These are phyloP conservation scores for Agrotis clavis DNA, from an alignment of 2,888 invertebrate genomes.

Conservation along the genomic window DNA sequence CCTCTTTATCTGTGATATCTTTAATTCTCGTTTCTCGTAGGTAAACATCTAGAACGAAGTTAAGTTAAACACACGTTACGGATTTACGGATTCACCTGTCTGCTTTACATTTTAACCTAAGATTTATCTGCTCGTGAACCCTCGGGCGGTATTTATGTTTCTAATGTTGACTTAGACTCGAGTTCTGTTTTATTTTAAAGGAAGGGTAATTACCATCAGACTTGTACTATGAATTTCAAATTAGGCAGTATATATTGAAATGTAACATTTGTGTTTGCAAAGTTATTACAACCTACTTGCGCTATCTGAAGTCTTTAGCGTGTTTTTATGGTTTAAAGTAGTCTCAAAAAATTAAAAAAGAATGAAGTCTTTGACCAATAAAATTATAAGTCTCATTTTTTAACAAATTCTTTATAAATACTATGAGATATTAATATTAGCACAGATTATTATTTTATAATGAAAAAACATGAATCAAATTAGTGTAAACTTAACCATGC, in stretches of 20 bases:
- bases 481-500: no score
- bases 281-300: neutral
- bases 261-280: slow-evolving; percentile 21
- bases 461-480: neutral
- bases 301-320: neutral
- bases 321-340: neutral
- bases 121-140: slow-evolving; percentile 35
- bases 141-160: slow-evolving; percentile 19
- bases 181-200: slow-evolving; percentile 25
- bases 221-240: slow-evolving; percentile 22
- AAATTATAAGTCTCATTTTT: no score
- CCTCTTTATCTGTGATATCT: neutral
- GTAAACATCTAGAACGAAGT: slow-evolving; percentile 15
- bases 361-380: neutral
- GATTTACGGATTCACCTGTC: slow-evolving; percentile 56
- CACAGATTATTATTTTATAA: no score
- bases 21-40: slow-evolving; percentile 31
- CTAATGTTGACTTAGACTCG: slow-evolving; percentile 26
- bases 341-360: neutral
- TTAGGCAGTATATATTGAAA: neutral
- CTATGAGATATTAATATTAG: no score
- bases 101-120: slow-evolving; percentile 35
- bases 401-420: no score
- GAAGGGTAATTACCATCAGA: slow-evolving; percentile 26
- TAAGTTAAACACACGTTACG: slow-evolving; percentile 34